phyloP scores from a whole-genome alignment of 2,113 vertebrate genomes.

The Philantomba maxwellii region DNA sequence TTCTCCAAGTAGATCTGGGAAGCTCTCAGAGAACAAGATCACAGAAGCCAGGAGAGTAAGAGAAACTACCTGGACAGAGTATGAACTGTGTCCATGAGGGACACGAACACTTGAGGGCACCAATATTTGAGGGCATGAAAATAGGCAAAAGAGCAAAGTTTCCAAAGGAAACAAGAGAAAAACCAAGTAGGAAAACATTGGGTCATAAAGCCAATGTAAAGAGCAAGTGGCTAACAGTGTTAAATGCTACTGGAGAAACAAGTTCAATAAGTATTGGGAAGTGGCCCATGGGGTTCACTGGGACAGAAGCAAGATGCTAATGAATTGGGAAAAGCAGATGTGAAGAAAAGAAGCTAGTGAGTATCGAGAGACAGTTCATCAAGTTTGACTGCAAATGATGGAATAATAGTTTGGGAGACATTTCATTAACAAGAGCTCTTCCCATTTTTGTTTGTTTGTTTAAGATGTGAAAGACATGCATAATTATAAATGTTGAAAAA shows the following conservation, averaged over 20 bases:
- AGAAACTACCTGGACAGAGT: background rate
- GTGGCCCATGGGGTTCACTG: background rate
- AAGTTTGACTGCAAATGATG: background rate
- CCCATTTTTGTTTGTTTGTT: background rate
- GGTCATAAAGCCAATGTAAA: background rate
- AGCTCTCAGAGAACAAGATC: background rate
- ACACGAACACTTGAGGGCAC: background rate
- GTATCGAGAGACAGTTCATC: fast-evolving
- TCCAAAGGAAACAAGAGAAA: background rate
- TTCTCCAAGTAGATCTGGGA: background rate
- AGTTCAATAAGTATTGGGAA: background rate
- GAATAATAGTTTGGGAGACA: background rate
- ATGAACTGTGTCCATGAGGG: background rate
- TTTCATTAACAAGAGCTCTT: background rate
- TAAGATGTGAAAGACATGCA: background rate
- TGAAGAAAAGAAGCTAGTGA: background rate
- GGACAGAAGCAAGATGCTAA: background rate
- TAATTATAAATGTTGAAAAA: background rate
- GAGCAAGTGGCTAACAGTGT: background rate
- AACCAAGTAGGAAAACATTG: background rate
- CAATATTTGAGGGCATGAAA: background rate
- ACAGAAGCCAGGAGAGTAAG: background rate
- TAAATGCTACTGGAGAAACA: background rate
- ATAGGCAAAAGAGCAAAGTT: background rate
- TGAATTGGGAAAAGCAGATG: background rate